Evolutionary conservation across 2,888 invertebrate species (phyloP), one percentile per base, ranked within the genome.

Genomic region (Heteropelma amictum): DNA sequence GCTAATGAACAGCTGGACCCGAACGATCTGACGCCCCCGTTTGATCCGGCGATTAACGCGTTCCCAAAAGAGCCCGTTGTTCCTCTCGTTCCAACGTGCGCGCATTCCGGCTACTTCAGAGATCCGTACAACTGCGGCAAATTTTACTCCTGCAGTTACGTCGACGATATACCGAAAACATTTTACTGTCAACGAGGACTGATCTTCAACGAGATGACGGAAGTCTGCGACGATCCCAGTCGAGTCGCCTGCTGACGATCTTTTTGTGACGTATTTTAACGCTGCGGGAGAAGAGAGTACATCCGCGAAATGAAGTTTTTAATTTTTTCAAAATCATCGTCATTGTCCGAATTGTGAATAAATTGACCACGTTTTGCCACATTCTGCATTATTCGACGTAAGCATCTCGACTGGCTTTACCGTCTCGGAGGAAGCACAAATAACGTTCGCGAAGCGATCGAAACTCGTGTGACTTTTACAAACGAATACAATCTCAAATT

Each of bases 81-180:
- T 3, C 82, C 82, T 3, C 28, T 80, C 0, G 1, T 80, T 1
- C 84, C 84, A 0, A 64, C 19, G n/a, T 84, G 84, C 30, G n/a
- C 8, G 0, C 33, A 30, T 4, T 10, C 68, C 49, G 84, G 82
- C 30, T 81, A 83, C 63, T 79, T 79, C 54, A 69, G 81, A 4
- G 84, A 84, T 71, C 82, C 83, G 0, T 82, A 78, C 40, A 84
- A 84, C 40, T 83, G 84, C 35, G 76, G 76, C 3, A 84, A 84
- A 70, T 83, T 84, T 64, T 84, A 84, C 49, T 28, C 58, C 12
- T 84, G 83, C 21, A 3, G 19, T 2, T 8, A 72, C 4, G 6
- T 0, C 3, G 10, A 67, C 0, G 78, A 72, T 0, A 40, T 76
- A 6, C 81, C 84, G 4, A 7, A 8, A 1, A 73, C 77, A 0